These are phyloP conservation scores for Labroides dimidiatus DNA, from an alignment of 2,797 vertebrate species.

Conservation along the genomic window DNA sequence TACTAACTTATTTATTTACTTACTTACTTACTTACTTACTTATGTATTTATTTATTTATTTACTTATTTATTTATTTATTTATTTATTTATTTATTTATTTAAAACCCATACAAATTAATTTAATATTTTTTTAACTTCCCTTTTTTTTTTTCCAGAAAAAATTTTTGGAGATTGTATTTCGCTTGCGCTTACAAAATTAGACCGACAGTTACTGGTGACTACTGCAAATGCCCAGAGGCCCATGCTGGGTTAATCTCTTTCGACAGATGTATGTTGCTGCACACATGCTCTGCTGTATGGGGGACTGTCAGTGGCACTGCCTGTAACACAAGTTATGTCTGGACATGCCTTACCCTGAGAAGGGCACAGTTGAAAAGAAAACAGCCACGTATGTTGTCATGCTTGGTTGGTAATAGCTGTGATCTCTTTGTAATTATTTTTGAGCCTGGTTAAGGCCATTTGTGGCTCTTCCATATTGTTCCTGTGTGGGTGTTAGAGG, in stretches of 20 bases:
- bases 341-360: slow-evolving; percentile 37
- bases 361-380: slow-evolving; percentile 31
- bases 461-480: slow-evolving; percentile 29
- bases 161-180: not conserved
- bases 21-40: no score
- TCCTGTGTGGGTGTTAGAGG: slow-evolving; percentile 24
- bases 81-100: no score
- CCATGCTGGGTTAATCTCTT: slow-evolving; percentile 42
- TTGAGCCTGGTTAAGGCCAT: not conserved
- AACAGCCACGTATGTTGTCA: slow-evolving; percentile 8
- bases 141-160: not conserved
- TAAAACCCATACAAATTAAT: not conserved
- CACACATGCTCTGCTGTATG: slow-evolving; percentile 23
- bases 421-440: not conserved
- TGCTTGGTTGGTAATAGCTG: slow-evolving; percentile 12
- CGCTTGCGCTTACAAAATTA: not conserved
- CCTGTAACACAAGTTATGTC: slow-evolving; percentile 50
- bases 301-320: slow-evolving; percentile 30
- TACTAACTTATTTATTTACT: no score
- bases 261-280: slow-evolving; percentile 53
- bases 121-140: not conserved
- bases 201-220: slow-evolving; percentile 13
- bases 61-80: no score
- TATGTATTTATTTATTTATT: no score
- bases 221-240: slow-evolving; percentile 28